Evolutionary conservation across 2,113 vertebrate genomes (phyloP).

Genomic region (Herpetotheres cachinnans): DNA sequence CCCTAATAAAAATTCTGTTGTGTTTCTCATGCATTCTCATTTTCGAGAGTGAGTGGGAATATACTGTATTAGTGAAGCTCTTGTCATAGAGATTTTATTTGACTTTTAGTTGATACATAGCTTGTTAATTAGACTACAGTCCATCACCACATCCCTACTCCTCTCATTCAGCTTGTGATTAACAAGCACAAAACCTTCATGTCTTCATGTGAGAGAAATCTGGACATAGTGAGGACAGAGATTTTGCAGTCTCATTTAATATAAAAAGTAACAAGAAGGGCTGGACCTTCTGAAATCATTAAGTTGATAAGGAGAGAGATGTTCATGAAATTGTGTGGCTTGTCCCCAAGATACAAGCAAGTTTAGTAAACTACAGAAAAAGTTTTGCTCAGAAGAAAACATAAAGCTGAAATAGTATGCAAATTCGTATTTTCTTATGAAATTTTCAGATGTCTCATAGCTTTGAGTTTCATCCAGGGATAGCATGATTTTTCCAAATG

Average conservation of each 20-base stretch:
- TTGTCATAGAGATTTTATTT: background rate
- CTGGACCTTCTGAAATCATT: background rate
- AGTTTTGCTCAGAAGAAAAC: background rate
- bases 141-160: background rate
- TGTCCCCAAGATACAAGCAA: background rate
- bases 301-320: background rate
- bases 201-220: background rate
- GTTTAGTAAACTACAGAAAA: background rate
- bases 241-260: background rate
- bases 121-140: background rate
- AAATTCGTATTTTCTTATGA: rapidly evolving
- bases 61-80: background rate
- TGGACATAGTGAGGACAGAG: background rate
- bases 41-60: background rate
- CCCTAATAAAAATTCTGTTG: background rate
- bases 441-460: background rate
- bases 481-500: background rate
- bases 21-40: background rate
- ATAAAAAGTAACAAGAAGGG: background rate
- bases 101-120: background rate
- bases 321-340: background rate
- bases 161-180: background rate
- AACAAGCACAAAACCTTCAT: background rate
- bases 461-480: background rate
- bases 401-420: rapidly evolving